A percentile compares a stretch with the other conserved stretches of the same genome.
Evolutionary conservation across 2,113 vertebrate genomes (phyloP).

Genomic region (Synodontis membranacea): DNA sequence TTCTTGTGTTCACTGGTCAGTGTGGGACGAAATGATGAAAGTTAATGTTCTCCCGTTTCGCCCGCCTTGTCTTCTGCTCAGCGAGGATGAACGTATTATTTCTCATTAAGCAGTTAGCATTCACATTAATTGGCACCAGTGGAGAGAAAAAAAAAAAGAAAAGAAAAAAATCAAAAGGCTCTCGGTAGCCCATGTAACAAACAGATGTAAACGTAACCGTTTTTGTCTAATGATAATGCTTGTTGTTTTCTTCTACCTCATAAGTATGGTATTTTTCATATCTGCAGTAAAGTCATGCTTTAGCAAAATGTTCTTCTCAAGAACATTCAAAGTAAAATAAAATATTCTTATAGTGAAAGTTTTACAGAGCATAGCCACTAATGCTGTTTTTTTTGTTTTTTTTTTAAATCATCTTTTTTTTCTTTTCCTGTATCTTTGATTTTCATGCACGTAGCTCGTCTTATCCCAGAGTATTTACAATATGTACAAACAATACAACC

Average conservation of each 20-base stretch:
- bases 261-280: constrained; percentile 94
- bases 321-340: constrained; percentile 99
- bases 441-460: constrained; percentile 97
- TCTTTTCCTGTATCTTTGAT: constrained; percentile 87
- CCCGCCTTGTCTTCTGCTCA: constrained; percentile 94
- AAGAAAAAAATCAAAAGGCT: no score
- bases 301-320: constrained; percentile 99
- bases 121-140: constrained; percentile 99
- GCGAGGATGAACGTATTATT: constrained; percentile 88
- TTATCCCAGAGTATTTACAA: constrained; percentile 96
- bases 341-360: constrained; percentile 99
- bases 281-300: constrained; percentile 99
- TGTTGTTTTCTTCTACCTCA: constrained; percentile 90
- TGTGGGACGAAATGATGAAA: constrained; percentile 84
- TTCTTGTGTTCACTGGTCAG: constrained; percentile 70
- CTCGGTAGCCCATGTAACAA: constrained; percentile 87
- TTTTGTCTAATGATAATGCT: constrained; percentile 88
- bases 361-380: constrained; percentile 99
- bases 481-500: constrained; percentile 99
- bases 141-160: no score
- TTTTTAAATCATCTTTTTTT: constrained; percentile 76
- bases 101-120: constrained; percentile 90
- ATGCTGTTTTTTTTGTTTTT: constrained; percentile 77
- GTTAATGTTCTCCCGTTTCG: constrained; percentile 79
- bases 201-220: constrained; percentile 91